Base-by-base conservation (phyloP, 2,888 invertebrate species). In the Drosophila anceps region DNA sequence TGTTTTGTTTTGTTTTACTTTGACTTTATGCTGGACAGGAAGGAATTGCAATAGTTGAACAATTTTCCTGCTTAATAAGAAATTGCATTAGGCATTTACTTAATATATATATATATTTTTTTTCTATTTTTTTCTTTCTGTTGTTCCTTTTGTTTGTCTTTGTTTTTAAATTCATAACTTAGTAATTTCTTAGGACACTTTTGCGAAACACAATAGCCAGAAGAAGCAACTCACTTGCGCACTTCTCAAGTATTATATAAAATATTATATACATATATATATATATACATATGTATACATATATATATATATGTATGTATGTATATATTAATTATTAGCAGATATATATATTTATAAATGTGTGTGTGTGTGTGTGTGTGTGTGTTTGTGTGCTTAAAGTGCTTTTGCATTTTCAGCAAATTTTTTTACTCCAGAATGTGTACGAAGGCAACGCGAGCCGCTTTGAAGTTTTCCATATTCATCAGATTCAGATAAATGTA, bases 101-200 rank as follows among this genome's bases (percentile, higher is more conserved):
- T 48, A 48, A 69, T 37, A 15, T 50, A 18, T 37, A 15, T 37
- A 10, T 37, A 4, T 44, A 20, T 33, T 5, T 9, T 20, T 24
- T 12, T 20, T 50, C 12, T 44, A 0, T 27, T 8, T 13, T 27
- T 13, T 2, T n/a, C 31, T 9, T 31, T 31, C 18, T 33, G 24
- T 33, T 20, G 12, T 44, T 24, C 24, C 44, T 44, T 18, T 44
- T 44, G 1, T 20, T 20, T 12, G 20, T 24, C 0, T 15, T 33
- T 50, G 24, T 46, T 58, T 59, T 53, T 84, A 69, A 71, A 73
- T 73, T 88, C 57, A 82, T 69, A 81, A 62, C 64, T 69, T 75
- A 84, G 31, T 70, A 69, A 77, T 81, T 81, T 80, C 66, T 60
- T 74, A 73, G 84, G 72, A 84, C 69, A 77, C 82, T 79, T 74